Base-by-base conservation (phyloP, 2,888 invertebrate species). In the Ennomos quercinarius region DNA sequence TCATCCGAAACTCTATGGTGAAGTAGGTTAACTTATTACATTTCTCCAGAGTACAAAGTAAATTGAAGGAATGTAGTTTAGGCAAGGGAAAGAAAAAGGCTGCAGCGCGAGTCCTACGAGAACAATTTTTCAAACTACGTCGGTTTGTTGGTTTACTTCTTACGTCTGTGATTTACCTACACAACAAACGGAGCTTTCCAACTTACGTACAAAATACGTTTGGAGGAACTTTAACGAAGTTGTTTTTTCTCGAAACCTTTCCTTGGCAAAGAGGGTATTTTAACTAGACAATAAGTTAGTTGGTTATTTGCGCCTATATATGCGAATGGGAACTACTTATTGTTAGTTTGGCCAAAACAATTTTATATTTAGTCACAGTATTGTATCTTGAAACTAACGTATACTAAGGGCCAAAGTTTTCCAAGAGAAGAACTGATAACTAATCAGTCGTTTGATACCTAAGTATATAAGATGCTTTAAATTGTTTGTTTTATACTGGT, bases 81-180 rank as follows among this genome's bases (percentile, higher is more conserved):
- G 80, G 67, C 65, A 67, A 69, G 76, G 75, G 71, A 71, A 80
- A 80, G 78, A 75, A 81, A 83, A 86, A 79, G 77, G 78, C 76
- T 78, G 70, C 75, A 76, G 67, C 62, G 67, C 63, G 77, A 78
- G 77, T 76, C 84, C 84, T 83, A 67, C 46, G 83, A 86, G 87
- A 85, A 81, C 81, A 76, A 86, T 88, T 87, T 86, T 83, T 89
- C 86, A 86, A 86, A 86, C 82, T 76, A 78, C 80, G 77, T 82
- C 81, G 78, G 80, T 81, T 84, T 81, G 80, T 81, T 77, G 77
- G 75, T 76, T 60, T 76, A 73, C 74, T 78, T 76, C 77, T 79
- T 80, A 79, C 77, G 78, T 81, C 83, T 81, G 80, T 84, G 85
- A 86, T 88, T 87, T 84, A 83, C 74, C 71, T 65, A 65, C 62